These are phyloP conservation scores for Aricia artaxerxes DNA, from an alignment of 2,888 invertebrate species.

Conservation along the genomic window DNA sequence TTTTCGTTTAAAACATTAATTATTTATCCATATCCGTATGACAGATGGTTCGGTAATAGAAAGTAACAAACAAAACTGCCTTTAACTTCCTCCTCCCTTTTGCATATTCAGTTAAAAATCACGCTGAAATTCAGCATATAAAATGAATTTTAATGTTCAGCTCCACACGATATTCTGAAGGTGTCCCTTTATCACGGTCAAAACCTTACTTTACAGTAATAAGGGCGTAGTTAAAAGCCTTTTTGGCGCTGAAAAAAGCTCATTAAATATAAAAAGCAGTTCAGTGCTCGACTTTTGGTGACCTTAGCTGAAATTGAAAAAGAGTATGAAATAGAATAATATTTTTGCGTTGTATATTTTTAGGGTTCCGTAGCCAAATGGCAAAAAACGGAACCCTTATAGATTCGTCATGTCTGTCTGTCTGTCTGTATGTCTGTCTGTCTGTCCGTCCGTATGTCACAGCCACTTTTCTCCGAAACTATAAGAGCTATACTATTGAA, in stretches of 20 bases:
- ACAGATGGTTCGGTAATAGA: too few species aligned
- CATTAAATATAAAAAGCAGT: slow-evolving; percentile 24
- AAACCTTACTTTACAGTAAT: slow-evolving; percentile 3
- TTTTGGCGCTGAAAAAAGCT: slow-evolving; percentile 23
- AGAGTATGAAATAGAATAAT: background rate
- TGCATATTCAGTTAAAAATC: background rate
- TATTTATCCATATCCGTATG: too few species aligned
- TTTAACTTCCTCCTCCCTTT: background rate
- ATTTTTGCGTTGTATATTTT: background rate
- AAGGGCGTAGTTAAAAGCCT: slow-evolving; percentile 18
- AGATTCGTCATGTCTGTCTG: too few species aligned
- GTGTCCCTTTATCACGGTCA: slow-evolving; percentile 15
- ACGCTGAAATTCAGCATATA: background rate
- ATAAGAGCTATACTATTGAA: too few species aligned
- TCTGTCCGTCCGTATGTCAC: too few species aligned
- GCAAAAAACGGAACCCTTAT: too few species aligned
- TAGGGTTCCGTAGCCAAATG: too few species aligned
- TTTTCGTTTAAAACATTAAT: too few species aligned
- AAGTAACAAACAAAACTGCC: too few species aligned
- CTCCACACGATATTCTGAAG: background rate
- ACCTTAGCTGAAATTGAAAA: slow-evolving; percentile 19
- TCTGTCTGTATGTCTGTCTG: too few species aligned
- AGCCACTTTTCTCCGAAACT: too few species aligned
- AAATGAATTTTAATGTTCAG: background rate
- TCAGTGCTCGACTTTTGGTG: background rate